Evolutionary conservation across 2,888 invertebrate species (phyloP).

Genomic region (Prenolepis imparis): DNA sequence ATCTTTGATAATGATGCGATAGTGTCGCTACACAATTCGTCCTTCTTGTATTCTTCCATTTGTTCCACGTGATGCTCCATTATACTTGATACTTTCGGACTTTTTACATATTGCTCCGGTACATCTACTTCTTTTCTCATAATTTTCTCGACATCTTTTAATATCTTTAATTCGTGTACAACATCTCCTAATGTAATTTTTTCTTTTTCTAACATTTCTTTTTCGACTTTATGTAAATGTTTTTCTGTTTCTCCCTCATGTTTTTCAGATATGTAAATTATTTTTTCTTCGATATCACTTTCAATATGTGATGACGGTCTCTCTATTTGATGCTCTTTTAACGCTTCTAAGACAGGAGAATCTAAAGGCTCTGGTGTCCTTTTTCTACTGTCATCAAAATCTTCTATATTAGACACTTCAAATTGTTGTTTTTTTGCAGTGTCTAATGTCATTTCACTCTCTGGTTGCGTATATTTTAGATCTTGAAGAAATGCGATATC

Average conservation of each 20-base stretch:
- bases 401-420: not conserved
- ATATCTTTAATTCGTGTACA: not conserved
- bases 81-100: not conserved
- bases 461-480: not conserved
- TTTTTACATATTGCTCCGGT: not conserved
- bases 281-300: not conserved
- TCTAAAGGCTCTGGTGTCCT: not conserved
- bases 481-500: slow-evolving; percentile 11
- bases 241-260: not conserved
- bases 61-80: not conserved
- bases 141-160: not conserved
- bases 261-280: not conserved
- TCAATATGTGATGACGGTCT: not conserved
- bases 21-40: not conserved
- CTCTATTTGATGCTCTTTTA: not conserved
- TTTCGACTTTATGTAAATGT: not conserved
- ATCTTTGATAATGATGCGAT: not conserved
- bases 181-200: not conserved
- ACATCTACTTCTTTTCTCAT: not conserved
- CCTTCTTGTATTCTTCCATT: not conserved
- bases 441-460: not conserved
- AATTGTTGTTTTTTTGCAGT: not conserved
- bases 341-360: not conserved
- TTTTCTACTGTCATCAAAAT: not conserved
- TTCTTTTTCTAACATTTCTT: not conserved